Percentiles rank a stretch among this genome's conserved stretches.
Evolutionary conservation across 2,113 vertebrate genomes (phyloP).

Genomic region (Ptyas mucosa): DNA sequence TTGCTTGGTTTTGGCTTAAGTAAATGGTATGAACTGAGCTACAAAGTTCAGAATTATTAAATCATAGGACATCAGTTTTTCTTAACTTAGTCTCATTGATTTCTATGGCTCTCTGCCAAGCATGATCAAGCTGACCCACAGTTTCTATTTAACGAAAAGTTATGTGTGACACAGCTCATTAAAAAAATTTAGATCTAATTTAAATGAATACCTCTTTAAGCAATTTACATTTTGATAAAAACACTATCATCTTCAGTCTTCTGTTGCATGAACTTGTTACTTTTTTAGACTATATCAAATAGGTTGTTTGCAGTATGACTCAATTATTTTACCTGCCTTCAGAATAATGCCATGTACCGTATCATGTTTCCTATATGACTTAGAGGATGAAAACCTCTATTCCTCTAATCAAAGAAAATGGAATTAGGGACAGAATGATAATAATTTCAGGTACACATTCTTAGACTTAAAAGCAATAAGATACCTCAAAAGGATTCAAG

Average conservation of each 20-base stretch:
- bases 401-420: not conserved
- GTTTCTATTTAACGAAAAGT: not conserved
- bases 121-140: not conserved
- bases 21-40: not conserved
- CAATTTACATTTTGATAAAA: not conserved
- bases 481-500: not conserved
- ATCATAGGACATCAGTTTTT: not conserved
- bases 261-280: not conserved
- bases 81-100: not conserved
- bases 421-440: not conserved
- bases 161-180: not conserved
- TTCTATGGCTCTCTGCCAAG: not conserved
- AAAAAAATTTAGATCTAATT: not conserved
- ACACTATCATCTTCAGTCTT: not conserved
- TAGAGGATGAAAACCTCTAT: not conserved
- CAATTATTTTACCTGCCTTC: not conserved
- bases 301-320: not conserved
- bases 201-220: not conserved
- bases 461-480: not conserved
- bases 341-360: not conserved
- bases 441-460: not conserved
- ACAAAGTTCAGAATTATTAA: not conserved
- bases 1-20: not conserved
- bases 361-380: not conserved
- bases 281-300: not conserved